Conservation (phyloP, 2,888 invertebrate species). For the Dorcus parallelipipedus region DNA sequence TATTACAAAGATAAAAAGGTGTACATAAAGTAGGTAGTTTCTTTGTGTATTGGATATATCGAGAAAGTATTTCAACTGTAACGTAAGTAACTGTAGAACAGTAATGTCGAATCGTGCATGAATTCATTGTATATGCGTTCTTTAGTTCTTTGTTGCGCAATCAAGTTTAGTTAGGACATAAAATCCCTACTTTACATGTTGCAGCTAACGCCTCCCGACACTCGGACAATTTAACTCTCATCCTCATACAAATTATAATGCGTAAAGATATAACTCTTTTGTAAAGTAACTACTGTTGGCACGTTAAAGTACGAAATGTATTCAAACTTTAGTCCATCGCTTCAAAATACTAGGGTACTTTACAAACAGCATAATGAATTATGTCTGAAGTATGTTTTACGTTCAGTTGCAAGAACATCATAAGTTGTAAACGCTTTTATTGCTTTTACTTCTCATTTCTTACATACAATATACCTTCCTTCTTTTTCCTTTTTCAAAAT, state of each 20-base stretch:
- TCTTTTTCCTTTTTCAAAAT: no score
- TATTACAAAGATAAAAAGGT: no score
- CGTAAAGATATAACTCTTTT: constrained; percentile 21
- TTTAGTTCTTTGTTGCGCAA: constrained; percentile 22
- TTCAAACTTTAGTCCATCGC: constrained; percentile 13
- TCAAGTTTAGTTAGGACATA: constrained; percentile 25
- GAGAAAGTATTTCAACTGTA: background rate
- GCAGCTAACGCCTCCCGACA: constrained; percentile 22
- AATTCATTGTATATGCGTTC: constrained; percentile 19
- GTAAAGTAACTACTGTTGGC: constrained; percentile 25
- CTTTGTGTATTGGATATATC: constrained; percentile 4
- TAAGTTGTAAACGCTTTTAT: constrained; percentile 32
- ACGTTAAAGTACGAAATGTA: constrained; percentile 19
- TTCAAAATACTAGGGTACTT: constrained; percentile 29
- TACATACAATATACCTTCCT: no score
- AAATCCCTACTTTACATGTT: constrained; percentile 26
- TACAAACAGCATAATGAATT: constrained; percentile 33
- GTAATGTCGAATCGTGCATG: constrained; percentile 19
- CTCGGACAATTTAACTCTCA: constrained; percentile 22
- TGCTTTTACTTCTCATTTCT: constrained; percentile 23
- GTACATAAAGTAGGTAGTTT: background rate
- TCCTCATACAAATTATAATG: constrained; percentile 23
- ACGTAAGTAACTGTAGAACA: constrained; percentile 11
- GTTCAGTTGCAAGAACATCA: constrained; percentile 28
- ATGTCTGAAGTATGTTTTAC: constrained; percentile 28